Base-by-base conservation (phyloP, 2,113 vertebrate genomes). In the Phrynocephalus versicolor region DNA sequence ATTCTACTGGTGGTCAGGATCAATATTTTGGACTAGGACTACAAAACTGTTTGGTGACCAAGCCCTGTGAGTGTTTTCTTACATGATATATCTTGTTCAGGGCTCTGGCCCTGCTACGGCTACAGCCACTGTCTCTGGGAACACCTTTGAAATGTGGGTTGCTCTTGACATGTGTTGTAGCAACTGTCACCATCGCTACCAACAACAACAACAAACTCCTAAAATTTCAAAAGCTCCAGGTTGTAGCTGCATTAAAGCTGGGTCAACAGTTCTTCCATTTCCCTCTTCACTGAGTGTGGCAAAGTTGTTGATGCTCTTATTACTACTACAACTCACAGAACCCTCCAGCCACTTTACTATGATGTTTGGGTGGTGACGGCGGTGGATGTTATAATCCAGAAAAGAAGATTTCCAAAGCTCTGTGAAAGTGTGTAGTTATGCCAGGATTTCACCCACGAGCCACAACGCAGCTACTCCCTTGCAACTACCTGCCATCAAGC, bases 51-150 rank as follows among this genome's bases (percentile, higher is more conserved):
- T n/a, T n/a, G n/a, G n/a, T n/a, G n/a, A n/a, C 27, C 45, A 51
- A 51, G 45, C 33, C 16, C 19, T 33, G 60, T 79, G 14, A 55
- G 74, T 76, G 27, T 51, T 10, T 51, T 51, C 45, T 51, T 51
- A 51, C 5, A 51, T 51, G 10, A 10, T 30, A 51, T 35, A 15
- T 45, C 9, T 0, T 0, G 1, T 1, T 23, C 73, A 51, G 41
- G 23, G 23, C 13, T 19, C 25, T 62, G 58, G 13, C n/a, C 35
- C 30, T n/a, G 37, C 81, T 51, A 72, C 21, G 33, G 14, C 58
- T 60, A 6, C 12, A 64, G 39, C 12, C 14, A 30, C 1, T 5
- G 55, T 15, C n/a, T 33, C 41, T 30, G 33, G 33, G n/a, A 67
- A 69, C 65, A 30, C 9, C 4, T 67, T 12, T 55, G 14, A 55